These are phyloP conservation scores for Callopanchax toddi DNA, from an alignment of 2,113 vertebrate genomes.

Conservation along the genomic window DNA sequence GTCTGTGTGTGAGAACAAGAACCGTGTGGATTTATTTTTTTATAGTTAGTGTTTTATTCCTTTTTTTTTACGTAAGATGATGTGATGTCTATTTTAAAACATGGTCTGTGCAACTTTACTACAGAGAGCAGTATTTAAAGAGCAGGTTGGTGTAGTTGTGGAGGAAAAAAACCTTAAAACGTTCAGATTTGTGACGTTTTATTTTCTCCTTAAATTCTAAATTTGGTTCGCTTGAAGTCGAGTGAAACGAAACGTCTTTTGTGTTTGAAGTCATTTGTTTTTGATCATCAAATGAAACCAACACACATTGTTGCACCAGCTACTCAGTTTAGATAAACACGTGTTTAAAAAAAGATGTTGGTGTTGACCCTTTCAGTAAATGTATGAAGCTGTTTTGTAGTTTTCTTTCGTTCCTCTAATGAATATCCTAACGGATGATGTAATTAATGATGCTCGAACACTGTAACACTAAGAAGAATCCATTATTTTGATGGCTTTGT, in stretches of 20 bases:
- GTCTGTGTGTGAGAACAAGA: conserved; percentile 7
- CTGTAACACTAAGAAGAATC: conserved; percentile 66
- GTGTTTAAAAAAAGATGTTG: conserved; percentile 17
- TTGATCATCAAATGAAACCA: conserved; percentile 16
- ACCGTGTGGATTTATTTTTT: conserved; percentile 24
- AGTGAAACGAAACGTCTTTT: not conserved
- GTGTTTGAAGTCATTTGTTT: conserved; percentile 24
- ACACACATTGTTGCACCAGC: conserved; percentile 13
- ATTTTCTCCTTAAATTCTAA: not conserved
- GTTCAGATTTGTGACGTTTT: no score
- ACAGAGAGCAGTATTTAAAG: conserved; percentile 52
- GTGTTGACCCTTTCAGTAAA: conserved; percentile 48
- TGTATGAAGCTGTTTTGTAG: conserved; percentile 63
- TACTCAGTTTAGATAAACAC: conserved; percentile 30
- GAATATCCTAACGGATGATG: conserved; percentile 52
- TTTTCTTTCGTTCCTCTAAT: conserved; percentile 54
- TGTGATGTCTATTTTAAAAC: conserved; percentile 52
- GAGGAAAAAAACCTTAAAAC: not conserved
- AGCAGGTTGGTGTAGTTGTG: not conserved
- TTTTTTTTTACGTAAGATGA: conserved; percentile 62
- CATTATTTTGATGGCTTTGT: conserved; percentile 68
- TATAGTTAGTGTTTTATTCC: conserved; percentile 41
- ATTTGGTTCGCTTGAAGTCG: not conserved
- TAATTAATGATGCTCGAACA: conserved; percentile 64
- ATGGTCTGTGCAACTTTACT: conserved; percentile 32